Base-by-base conservation (phyloP, 2,113 vertebrate genomes). In the Aegithalos caudatus region DNA sequence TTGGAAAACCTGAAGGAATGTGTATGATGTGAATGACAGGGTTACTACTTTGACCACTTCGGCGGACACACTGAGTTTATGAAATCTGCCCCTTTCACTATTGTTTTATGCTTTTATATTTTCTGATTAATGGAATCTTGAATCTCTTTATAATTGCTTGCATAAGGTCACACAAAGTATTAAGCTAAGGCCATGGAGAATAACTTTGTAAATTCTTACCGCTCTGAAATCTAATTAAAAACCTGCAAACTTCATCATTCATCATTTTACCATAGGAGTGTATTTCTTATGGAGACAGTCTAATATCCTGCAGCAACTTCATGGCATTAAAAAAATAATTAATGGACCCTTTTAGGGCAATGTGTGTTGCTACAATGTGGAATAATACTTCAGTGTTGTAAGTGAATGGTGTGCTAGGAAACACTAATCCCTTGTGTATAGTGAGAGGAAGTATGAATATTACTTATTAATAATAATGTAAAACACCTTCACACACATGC, bases 381-480 rank as follows among this genome's bases (percentile, higher is more conserved):
- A 96, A 96, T 88, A 92, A 93, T 96, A 94, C 79, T 97, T 95
- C 89, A 94, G 92, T 94, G 94, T 95, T 94, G 45, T 64, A 91
- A 95, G 84, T 94, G 92, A 91, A 58, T 92, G 85, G 80, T 57
- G 82, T 96, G 86, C 94, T 94, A 93, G 93, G 95, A 97, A 85
- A 88, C 91, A 77, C 80, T 91, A 95, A 96, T 98, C 96, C 91
- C 88, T 60, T 15, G 58, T 92, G 95, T 87, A 89, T 90, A 90
- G 94, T 96, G 95, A 94, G 51, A 93, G 91, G 95, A 93, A 92
- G 90, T 94, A 96, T 61, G 90, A 94, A 91, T 95, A 95, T 95
- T 97, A 97, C 94, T 89, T 95, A 97, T 94, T 95, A 97, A 88
- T 96, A 92, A 95, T 88, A 94, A 90, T 87, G 70, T 78, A 91